These are phyloP conservation scores for Limnodromus scolopaceus DNA, from an alignment of 2,797 vertebrate genomes.

Conservation along the genomic window DNA sequence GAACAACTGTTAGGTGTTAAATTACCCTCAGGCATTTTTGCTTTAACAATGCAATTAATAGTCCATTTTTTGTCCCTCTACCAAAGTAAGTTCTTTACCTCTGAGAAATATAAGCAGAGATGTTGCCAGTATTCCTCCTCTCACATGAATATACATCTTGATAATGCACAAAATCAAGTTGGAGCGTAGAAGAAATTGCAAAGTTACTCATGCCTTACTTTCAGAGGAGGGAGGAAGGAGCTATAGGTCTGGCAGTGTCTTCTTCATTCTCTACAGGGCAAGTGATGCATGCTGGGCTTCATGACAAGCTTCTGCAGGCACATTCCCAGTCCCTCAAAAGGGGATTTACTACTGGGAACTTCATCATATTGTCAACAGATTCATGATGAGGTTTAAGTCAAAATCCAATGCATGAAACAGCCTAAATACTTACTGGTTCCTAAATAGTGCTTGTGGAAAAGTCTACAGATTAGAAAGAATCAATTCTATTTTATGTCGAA, in stretches of 20 bases:
- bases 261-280: neutral
- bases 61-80: neutral
- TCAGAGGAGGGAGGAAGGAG: neutral
- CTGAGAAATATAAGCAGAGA: neutral
- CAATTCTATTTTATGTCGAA: neutral
- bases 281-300: neutral
- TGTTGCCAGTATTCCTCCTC: neutral
- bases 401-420: neutral
- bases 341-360: neutral
- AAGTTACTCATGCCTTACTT: neutral
- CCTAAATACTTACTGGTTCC: neutral
- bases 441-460: neutral
- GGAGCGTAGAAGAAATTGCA: neutral
- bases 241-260: neutral
- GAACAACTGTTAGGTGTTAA: neutral
- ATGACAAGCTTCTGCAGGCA: neutral
- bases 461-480: neutral
- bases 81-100: neutral
- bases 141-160: neutral
- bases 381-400: neutral
- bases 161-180: neutral
- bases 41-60: neutral
- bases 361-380: neutral
- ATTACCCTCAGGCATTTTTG: neutral
- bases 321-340: neutral